Evolutionary conservation across 2,888 invertebrate genomes (phyloP), one percentile per base, ranked within the genome.

Genomic region (Caenorhabditis zanzibari): DNA sequence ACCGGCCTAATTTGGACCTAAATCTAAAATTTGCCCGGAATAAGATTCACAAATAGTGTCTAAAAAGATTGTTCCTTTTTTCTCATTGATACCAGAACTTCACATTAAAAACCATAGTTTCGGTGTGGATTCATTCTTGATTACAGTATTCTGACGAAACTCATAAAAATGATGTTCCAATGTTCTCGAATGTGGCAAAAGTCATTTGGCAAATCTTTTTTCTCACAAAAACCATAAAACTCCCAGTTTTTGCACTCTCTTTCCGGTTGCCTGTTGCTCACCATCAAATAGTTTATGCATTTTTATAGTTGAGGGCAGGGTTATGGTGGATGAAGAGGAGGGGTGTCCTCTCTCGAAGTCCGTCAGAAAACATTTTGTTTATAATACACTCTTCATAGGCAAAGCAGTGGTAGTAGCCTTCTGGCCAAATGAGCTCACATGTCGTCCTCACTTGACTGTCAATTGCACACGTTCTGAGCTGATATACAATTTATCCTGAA

Each of bases 291-390:
- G 68, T 77, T 77, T 77, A 69, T 63, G 76, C 68, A 77, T 79
- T 79, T 79, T 79, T 79, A 63, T 79, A 54, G 69, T 68, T 54
- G 38, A 16, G n/a, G 41, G 19, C 24, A 49, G 64, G 66, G 68
- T 68, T 68, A 68, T 68, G 68, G 54, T 68, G 68, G 35, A 38
- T 38, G 38, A 38, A 12, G 12, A 38, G 47, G 19, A 47, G 47
- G 47, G 24, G 47, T 61, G 28, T 24, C 47, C 38, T 63, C 63
- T 44, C 49, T 24, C 22, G 52, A 52, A 52, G 59, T 73, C 73
- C 32, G 26, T 47, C 47, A 35, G 63, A 71, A 61, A 79, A 72
- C 71, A 72, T 71, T 79, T 79, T 79, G 79, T 79, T 79, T 79
- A 79, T 79, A 79, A 79, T 79, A 79, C 38, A 47, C 61, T 58